Evolutionary conservation across 2,797 vertebrate genomes (phyloP).

Genomic region (Poecilia gillii): DNA sequence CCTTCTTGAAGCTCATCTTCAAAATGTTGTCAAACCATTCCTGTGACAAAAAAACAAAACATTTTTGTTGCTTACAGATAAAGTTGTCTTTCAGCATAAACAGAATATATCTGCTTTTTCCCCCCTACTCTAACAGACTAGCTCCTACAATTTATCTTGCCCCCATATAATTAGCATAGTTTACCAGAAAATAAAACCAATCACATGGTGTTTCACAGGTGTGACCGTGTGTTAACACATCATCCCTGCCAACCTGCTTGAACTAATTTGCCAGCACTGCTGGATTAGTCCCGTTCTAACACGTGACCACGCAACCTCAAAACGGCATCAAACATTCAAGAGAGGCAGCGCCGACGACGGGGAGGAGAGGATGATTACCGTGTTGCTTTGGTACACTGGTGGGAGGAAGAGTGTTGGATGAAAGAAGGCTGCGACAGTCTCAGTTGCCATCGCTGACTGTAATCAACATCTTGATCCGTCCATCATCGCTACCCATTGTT

Average conservation of each 20-base stretch:
- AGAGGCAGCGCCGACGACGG: not conserved
- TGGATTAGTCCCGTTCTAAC: slow-evolving; percentile 5
- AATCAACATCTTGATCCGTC: slow-evolving; percentile 66
- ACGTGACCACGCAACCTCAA: slow-evolving; percentile 18
- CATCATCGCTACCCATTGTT: slow-evolving; percentile 52
- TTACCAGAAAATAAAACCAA: not conserved
- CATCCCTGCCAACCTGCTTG: slow-evolving; percentile 9
- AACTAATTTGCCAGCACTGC: slow-evolving; percentile 24
- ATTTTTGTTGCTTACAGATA: not conserved
- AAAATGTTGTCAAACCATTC: not conserved
- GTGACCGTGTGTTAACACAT: slow-evolving; percentile 1
- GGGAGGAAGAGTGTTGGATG: slow-evolving; percentile 37
- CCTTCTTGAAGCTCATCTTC: not conserved
- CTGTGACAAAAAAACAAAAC: not conserved
- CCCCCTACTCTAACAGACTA: not conserved
- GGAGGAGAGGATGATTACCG: slow-evolving; percentile 45
- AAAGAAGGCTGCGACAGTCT: slow-evolving; percentile 33
- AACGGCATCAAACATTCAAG: slow-evolving; percentile 34
- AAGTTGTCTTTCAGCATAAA: not conserved
- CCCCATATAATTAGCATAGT: not conserved
- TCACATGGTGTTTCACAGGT: not conserved
- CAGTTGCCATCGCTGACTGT: slow-evolving; percentile 40
- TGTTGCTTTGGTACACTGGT: slow-evolving; percentile 44
- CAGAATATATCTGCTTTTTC: not conserved
- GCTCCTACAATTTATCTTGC: not conserved